These are phyloP conservation scores for Platyrinchus mystaceus DNA, from an alignment of 2,797 vertebrate species.

Conservation along the genomic window DNA sequence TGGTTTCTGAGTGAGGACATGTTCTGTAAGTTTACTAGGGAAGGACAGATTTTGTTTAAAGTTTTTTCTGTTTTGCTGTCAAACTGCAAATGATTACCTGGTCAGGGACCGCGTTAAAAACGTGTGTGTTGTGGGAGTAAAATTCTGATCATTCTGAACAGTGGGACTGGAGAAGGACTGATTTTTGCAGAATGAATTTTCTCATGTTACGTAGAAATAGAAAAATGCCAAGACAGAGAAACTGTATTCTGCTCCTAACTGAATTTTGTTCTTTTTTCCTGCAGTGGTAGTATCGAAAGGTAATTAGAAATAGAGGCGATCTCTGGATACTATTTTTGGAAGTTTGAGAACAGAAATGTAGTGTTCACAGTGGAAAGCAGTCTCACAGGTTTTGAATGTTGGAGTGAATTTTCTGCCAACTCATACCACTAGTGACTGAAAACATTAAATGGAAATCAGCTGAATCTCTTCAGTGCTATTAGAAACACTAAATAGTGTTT, in stretches of 20 bases:
- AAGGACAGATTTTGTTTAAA: not conserved
- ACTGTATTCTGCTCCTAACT: not conserved
- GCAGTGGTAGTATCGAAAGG: not conserved
- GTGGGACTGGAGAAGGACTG: not conserved
- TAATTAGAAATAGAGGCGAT: not conserved
- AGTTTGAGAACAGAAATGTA: not conserved
- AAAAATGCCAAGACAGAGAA: not conserved
- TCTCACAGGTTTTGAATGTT: not conserved
- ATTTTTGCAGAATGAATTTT: not conserved
- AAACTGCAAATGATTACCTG: not conserved
- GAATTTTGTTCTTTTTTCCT: not conserved
- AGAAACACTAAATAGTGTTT: not conserved
- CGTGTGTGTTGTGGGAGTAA: accelerated
- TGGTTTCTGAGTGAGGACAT: not conserved
- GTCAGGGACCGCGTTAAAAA: not conserved
- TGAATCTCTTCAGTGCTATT: not conserved
- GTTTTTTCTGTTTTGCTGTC: not conserved
- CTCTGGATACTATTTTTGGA: not conserved
- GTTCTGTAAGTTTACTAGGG: not conserved
- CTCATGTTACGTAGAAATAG: not conserved
- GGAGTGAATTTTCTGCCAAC: not conserved
- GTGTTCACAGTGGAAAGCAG: not conserved
- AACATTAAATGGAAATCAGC: not conserved
- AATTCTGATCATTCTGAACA: not conserved
- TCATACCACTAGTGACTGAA: not conserved